Evolutionary conservation across 2,797 vertebrate genomes (phyloP).

Genomic region (Orientallactaga sibirica): DNA sequence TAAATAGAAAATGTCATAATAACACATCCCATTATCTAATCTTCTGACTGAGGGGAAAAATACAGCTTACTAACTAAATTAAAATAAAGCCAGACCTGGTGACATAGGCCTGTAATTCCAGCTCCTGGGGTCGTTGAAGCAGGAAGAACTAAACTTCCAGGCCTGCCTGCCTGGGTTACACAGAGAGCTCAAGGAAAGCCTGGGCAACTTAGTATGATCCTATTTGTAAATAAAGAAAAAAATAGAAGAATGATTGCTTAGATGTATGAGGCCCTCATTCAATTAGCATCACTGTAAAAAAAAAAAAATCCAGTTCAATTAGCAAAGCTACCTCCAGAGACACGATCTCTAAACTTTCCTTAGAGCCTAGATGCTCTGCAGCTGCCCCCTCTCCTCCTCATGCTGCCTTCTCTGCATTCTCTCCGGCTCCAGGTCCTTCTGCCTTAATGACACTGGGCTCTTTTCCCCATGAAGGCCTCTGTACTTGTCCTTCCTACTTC

Average conservation of each 20-base stretch:
- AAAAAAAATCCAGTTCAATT: neutral
- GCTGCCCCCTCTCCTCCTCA: neutral
- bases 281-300: neutral
- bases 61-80: neutral
- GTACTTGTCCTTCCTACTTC: neutral
- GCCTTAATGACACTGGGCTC: neutral
- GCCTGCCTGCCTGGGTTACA: neutral
- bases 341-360: neutral
- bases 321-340: neutral
- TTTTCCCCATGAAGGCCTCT: neutral
- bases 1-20: constrained; percentile 21
- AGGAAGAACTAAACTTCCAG: neutral
- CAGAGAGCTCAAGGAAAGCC: neutral
- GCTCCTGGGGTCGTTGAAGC: neutral
- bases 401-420: neutral
- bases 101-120: neutral
- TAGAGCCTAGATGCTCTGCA: neutral
- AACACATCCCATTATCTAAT: constrained; percentile 32
- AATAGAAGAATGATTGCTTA: neutral
- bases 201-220: neutral
- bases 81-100: neutral
- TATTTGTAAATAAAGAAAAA: neutral
- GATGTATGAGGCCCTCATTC: neutral
- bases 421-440: neutral
- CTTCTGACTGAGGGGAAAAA: constrained; percentile 20